phyloP scores from a whole-genome alignment of 2,797 vertebrate species.

The Columba guinea region DNA sequence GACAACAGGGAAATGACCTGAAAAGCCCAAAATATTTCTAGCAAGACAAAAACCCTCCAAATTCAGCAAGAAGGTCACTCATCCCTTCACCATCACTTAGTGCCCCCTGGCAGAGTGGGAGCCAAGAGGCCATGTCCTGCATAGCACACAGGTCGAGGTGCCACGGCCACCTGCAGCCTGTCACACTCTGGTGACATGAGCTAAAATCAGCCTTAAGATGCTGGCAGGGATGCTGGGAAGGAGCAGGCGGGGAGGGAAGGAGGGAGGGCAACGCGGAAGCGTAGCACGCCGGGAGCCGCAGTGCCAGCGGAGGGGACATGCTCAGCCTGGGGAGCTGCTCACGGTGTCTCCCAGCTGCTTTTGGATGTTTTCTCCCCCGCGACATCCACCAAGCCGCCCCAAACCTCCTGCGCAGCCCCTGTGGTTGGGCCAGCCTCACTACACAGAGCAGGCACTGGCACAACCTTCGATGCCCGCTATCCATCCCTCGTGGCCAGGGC shows the following conservation, averaged over 20 bases:
- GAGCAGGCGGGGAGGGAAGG: neutral
- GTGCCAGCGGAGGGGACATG: neutral
- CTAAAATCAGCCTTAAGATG: neutral
- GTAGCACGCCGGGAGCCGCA: slow-evolving; percentile 12
- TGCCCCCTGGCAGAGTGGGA: accelerated
- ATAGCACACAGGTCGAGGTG: neutral
- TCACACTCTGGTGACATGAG: neutral
- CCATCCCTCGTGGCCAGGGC: accelerated
- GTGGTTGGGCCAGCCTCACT: neutral
- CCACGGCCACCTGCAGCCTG: neutral
- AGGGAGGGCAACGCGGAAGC: neutral
- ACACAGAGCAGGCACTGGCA: accelerated
- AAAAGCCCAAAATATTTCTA: neutral
- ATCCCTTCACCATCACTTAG: accelerated
- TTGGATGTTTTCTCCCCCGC: accelerated
- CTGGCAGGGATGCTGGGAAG: slow-evolving; percentile 32
- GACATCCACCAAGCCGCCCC: neutral
- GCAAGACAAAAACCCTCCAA: neutral
- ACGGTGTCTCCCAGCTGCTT: neutral
- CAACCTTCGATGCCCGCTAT: neutral
- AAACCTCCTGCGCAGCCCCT: neutral
- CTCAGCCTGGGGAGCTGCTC: neutral
- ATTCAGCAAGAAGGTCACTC: accelerated
- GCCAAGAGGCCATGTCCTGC: neutral
- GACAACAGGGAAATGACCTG: neutral